Base-by-base conservation (phyloP, 1,140 invertebrate genomes). In the Papilio aristodemus region DNA sequence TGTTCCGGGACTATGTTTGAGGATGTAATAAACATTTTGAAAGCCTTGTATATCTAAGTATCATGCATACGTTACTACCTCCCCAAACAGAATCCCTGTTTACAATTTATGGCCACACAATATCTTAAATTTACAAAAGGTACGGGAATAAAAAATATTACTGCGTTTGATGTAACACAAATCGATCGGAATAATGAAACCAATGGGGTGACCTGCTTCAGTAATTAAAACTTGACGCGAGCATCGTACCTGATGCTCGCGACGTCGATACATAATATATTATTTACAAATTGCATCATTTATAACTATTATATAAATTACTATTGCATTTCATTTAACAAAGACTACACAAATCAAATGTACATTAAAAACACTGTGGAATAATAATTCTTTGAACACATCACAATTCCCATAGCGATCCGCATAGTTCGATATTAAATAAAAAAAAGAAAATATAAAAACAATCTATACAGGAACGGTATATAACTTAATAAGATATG, bases 261-360 rank as follows among this genome's bases (percentile, higher is more conserved):
- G 73, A 71, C 80, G 72, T 80, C 75, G 78, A 85, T 77, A 79
- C 75, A 82, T 81, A 85, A 77, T 66, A 32, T 32, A 81, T 77
- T 88, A 89, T 88, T 85, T 90, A 90, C 87, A 91, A 81, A 72
- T 86, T 77, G 78, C 77, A 82, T 74, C 75, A 80, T 81, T 84
- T 83, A 83, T 76, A 81, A 76, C 85, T 87, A 89, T 84, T 80
- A 86, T 85, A 91, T 91, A 91, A 91, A 88, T 91, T 90, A 91
- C 89, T 91, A 90, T 91, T 91, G 89, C 87, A 84, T 86, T 89
- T 83, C 80, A 79, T 81, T 86, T 76, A 81, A 86, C 86, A 86
- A 66, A 81, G 72, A 81, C 85, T 89, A 89, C 80, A 80, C 75
- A 81, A 89, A 87, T 84, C 81, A 83, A 91, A 91, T 90, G 78